Evolutionary conservation across 1,140 invertebrate genomes (phyloP), one percentile per base, ranked within the genome.

Genomic region (Lerema accius): DNA sequence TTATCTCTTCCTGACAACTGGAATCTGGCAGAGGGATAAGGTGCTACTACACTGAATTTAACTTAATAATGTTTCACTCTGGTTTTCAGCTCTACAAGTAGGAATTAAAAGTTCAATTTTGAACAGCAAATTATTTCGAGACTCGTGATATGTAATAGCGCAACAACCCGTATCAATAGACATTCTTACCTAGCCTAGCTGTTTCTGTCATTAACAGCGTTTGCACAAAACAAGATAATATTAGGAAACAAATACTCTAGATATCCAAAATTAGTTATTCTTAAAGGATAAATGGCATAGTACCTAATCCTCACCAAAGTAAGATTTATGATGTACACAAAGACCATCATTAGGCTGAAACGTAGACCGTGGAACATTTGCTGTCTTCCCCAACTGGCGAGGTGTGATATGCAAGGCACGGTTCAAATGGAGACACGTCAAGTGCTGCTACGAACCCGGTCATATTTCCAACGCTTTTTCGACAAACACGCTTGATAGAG

Each of bases 391-490:
- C 26, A 56, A 15, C 40, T 43, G 53, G 11, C 45, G 13, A 13
- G 53, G 40, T 56, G 40, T 45, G 53, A 69, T 67, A 69, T 73
- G 59, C 58, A 63, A 50, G 50, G 58, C 45, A 39, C 15, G 15
- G 43, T 48, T 58, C 46, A 51, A 56, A 56, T 53, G 63, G 53
- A 35, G 53, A 56, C 53, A 51, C 63, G 65, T 56, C 72, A 70
- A 65, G 51, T 51, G 69, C 65, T 67, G 70, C 58, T 62, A 60
- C 67, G 70, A 65, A 51, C 63, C 56, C 71, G 77, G 70, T 80
- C 78, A 80, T 81, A 84, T 81, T 83, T 81, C 78, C 67, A 69
- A 56, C 56, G 70, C 68, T 78, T 81, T 84, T 82, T 82, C 69
- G 66, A 67, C 63, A 58, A 51, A 69, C 70, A 63, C 71, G 69